Percentiles rank a stretch among this genome's conserved stretches.
phyloP scores from a whole-genome alignment of 2,113 vertebrate genomes.

The Chlorodrepanis virens region DNA sequence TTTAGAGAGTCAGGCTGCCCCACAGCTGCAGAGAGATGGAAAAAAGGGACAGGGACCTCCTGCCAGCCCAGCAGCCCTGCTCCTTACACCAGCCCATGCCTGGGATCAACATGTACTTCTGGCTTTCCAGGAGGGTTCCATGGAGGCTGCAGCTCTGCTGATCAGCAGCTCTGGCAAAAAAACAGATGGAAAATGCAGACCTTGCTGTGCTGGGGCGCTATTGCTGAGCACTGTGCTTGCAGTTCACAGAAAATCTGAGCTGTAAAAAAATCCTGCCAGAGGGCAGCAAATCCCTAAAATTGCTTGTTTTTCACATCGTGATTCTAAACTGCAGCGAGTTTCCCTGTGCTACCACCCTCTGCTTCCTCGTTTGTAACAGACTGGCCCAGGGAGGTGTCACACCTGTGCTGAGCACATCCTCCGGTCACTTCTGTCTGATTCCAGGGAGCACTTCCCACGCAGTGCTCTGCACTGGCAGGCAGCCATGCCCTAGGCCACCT shows the following conservation, averaged over 20 bases:
- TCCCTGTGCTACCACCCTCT: not conserved
- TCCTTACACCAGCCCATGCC: not conserved
- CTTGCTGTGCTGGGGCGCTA: not conserved
- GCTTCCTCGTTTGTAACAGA: accelerated
- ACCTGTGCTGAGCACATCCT: not conserved
- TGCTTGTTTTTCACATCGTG: not conserved
- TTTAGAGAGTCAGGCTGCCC: not conserved
- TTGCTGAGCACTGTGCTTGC: not conserved
- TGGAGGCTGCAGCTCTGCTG: not conserved
- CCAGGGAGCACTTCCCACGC: not conserved
- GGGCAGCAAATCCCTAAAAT: constrained; percentile 42
- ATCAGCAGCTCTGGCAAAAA: not conserved
- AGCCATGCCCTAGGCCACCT: accelerated
- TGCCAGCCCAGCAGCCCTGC: not conserved
- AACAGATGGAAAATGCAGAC: not conserved
- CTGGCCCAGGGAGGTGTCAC: not conserved
- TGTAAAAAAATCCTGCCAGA: constrained; percentile 25
- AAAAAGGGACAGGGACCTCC: not conserved
- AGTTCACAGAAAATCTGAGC: not conserved
- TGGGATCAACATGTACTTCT: not conserved
- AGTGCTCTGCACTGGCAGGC: not conserved
- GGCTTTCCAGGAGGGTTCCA: not conserved
- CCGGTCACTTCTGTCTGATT: accelerated
- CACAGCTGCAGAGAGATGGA: not conserved
- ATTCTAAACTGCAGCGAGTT: not conserved